A percentile compares a stretch with the other conserved stretches of the same genome.
Conservation (phyloP, 2,113 vertebrate species). For the Xenopus tropicalis region UCB_Xtro_10.0 CM004446.2:69994001-69994500, state of each 20-base stretch:
- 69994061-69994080: conserved; percentile 7
- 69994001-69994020: too few species aligned
- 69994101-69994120: conserved; percentile 31
- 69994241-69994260: neutral
- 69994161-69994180: conserved; percentile 34
- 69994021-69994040: neutral
- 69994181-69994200: conserved; percentile 36
- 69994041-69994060: conserved; percentile 20
- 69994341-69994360: neutral
- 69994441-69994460: too few species aligned
- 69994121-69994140: conserved; percentile 12
- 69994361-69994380: neutral
- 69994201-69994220: conserved; percentile 27
- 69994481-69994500: too few species aligned
- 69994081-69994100: neutral
- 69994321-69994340: conserved; percentile 4
- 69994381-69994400: neutral
- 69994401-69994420: neutral
- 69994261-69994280: conserved; percentile 4
- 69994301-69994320: neutral
- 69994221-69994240: conserved; percentile 27
- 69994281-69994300: conserved; percentile 13
- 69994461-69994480: too few species aligned
- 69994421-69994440: neutral
- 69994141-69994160: conserved; percentile 28